Percentiles rank a stretch among this genome's conserved stretches.
Evolutionary conservation across 2,888 invertebrate genomes (phyloP).

Genomic region (Coelopa pilipes): DNA sequence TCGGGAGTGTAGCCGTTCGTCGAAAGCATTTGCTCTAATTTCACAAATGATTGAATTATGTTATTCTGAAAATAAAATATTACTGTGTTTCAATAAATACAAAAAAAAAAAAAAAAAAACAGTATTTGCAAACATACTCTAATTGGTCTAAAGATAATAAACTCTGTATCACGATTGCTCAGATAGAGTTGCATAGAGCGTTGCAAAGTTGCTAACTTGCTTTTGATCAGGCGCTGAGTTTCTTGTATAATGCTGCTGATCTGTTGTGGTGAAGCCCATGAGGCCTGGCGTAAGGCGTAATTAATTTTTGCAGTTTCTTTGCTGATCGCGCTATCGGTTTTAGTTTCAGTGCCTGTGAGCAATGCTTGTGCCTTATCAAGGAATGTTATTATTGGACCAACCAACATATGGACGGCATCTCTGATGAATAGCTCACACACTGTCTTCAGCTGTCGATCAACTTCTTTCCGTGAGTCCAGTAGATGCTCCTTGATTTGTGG

Average conservation of each 20-base stretch:
- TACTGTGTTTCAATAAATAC: neutral
- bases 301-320: constrained; percentile 50
- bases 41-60: constrained; percentile 87
- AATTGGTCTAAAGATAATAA: constrained; percentile 94
- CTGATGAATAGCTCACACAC: constrained; percentile 91
- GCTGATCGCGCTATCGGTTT: constrained; percentile 41
- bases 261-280: constrained; percentile 78
- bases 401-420: constrained; percentile 79
- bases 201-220: constrained; percentile 82
- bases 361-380: constrained; percentile 75
- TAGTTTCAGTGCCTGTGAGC: constrained; percentile 43
- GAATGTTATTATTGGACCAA: constrained; percentile 79
- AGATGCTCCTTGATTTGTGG: constrained; percentile 93
- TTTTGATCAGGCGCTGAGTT: constrained; percentile 81
- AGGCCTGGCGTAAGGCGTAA: constrained; percentile 67
- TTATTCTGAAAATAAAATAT: constrained; percentile 83
- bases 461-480: constrained; percentile 94
- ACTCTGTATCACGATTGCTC: constrained; percentile 96
- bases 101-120: too few species aligned
- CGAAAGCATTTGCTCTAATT: constrained; percentile 80
- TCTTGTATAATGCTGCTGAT: constrained; percentile 80
- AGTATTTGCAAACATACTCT: constrained; percentile 70
- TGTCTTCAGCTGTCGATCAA: constrained; percentile 90
- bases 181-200: constrained; percentile 94
- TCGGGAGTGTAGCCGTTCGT: constrained; percentile 83